Evolutionary conservation across 2,888 invertebrate genomes (phyloP).

Genomic region (Papilio gigon): DNA sequence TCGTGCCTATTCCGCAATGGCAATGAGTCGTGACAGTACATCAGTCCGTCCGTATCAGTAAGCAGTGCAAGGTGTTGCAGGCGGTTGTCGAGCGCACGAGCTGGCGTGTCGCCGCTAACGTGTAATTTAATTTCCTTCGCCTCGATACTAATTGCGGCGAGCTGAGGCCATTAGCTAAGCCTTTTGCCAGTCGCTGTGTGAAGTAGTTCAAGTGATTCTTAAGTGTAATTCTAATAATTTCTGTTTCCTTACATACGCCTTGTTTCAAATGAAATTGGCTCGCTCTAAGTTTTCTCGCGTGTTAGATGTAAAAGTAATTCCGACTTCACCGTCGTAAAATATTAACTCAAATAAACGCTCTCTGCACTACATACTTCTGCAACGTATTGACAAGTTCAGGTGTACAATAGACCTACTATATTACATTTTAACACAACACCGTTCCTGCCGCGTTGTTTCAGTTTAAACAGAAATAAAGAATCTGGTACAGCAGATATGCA

Average conservation of each 20-base stretch:
- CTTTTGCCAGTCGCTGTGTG: constrained; percentile 38
- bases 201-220: constrained; percentile 40
- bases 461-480: too few relatives aligned
- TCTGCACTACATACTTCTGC: too few relatives aligned
- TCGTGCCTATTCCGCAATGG: neutral
- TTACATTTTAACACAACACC: neutral
- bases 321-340: neutral
- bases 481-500: too few relatives aligned
- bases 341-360: neutral
- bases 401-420: neutral
- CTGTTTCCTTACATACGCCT: constrained; percentile 21
- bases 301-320: neutral
- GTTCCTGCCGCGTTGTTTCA: neutral
- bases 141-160: constrained; percentile 38
- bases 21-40: neutral
- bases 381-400: neutral
- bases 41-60: constrained; percentile 1
- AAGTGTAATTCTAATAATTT: constrained; percentile 34
- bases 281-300: constrained; percentile 1
- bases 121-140: constrained; percentile 41
- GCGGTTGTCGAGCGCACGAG: constrained; percentile 33
- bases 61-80: constrained; percentile 23
- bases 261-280: constrained; percentile 23
- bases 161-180: constrained; percentile 38
- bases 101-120: constrained; percentile 39